Conservation (phyloP, 2,113 vertebrate genomes). For the Oncorhynchus nerka region DNA sequence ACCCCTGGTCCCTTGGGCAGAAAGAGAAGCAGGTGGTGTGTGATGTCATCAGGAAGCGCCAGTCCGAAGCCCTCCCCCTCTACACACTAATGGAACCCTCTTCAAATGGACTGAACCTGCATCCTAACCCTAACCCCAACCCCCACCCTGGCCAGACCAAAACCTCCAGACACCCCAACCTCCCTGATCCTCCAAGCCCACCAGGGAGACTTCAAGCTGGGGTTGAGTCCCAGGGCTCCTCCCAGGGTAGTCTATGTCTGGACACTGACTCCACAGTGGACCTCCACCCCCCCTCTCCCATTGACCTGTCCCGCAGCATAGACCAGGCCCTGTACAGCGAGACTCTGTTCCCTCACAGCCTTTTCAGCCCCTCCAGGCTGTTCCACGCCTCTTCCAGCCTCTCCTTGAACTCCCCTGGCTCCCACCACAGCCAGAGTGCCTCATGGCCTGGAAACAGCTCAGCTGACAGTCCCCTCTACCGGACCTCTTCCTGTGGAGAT, state of each 20-base stretch:
- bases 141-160: constrained; percentile 58
- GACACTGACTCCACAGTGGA: constrained; percentile 81
- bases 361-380: constrained; percentile 69
- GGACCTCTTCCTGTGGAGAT: constrained; percentile 76
- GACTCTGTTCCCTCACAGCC: constrained; percentile 75
- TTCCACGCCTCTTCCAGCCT: constrained; percentile 66
- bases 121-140: constrained; percentile 24
- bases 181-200: constrained; percentile 36
- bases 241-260: constrained; percentile 61
- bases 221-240: constrained; percentile 42
- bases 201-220: constrained; percentile 31
- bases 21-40: constrained; percentile 71
- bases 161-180: constrained; percentile 48
- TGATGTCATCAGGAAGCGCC: constrained; percentile 65
- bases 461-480: constrained; percentile 65
- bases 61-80: constrained; percentile 79
- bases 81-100: constrained; percentile 72
- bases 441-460: constrained; percentile 56
- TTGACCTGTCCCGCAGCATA: constrained; percentile 86
- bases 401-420: constrained; percentile 59
- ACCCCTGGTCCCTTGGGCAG: constrained; percentile 68
- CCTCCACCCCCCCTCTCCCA: constrained; percentile 84
- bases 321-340: constrained; percentile 86
- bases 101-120: constrained; percentile 62
- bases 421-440: constrained; percentile 25